Evolutionary conservation across 2,888 invertebrate species (phyloP).

Genomic region (Drosophila tripunctata): DNA sequence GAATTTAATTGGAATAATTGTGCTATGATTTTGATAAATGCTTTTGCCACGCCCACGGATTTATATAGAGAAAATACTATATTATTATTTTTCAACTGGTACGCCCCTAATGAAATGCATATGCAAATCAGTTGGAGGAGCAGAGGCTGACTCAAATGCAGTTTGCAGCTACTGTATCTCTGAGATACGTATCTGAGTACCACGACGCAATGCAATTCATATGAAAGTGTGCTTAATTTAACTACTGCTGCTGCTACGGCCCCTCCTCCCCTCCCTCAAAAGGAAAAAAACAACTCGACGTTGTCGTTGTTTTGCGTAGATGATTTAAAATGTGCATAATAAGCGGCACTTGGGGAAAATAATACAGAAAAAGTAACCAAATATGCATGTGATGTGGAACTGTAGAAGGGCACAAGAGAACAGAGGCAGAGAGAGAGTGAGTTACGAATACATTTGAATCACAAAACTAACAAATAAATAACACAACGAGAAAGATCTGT

Average conservation of each 20-base stretch:
- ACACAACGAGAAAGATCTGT: slow-evolving; percentile 64
- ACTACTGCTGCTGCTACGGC: slow-evolving; percentile 59
- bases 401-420: background rate
- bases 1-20: slow-evolving; percentile 32
- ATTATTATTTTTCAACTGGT: slow-evolving; percentile 25
- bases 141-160: background rate
- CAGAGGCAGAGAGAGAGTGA: background rate
- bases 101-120: slow-evolving; percentile 43
- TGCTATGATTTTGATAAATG: slow-evolving; percentile 10
- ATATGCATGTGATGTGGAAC: slow-evolving; percentile 36
- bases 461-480: slow-evolving; percentile 80
- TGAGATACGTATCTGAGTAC: slow-evolving; percentile 33
- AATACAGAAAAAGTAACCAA: slow-evolving; percentile 32
- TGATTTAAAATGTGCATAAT: slow-evolving; percentile 80
- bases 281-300: background rate
- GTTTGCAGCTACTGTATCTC: slow-evolving; percentile 33
- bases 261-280: background rate
- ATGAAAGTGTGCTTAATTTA: slow-evolving; percentile 74
- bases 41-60: slow-evolving; percentile 28
- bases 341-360: slow-evolving; percentile 71
- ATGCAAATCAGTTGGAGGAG: slow-evolving; percentile 50
- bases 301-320: slow-evolving; percentile 63
- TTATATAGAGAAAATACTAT: background rate
- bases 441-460: slow-evolving; percentile 73
- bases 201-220: slow-evolving; percentile 38